Base-by-base conservation (phyloP, 2,797 vertebrate species). In the Okamejei kenojei region DNA sequence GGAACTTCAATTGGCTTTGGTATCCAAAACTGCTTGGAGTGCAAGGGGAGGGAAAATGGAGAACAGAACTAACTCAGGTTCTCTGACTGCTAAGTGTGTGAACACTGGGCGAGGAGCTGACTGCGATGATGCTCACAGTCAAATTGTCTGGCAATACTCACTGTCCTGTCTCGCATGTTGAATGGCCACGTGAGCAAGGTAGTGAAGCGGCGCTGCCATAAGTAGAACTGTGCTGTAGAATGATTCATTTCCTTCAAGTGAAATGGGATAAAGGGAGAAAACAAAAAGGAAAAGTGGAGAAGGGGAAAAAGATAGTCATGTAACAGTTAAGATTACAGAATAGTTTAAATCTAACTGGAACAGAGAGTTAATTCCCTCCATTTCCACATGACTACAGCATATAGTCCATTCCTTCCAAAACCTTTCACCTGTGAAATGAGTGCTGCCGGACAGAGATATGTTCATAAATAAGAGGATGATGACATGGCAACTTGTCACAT, bases 201-300 rank as follows among this genome's bases (percentile, higher is more conserved):
- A 88, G 15, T 88, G 84, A 88, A 88, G 61, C 63, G 61, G 61
- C 19, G 84, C 29, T 88, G 84, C 84, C 84, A 88, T 17, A 88
- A 32, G 84, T 88, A 68, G 84, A 88, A 88, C 84, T 88, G n/a
- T 68, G 35, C 1, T 65, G 84, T 63, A 88, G 84, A 88, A 21
- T 88, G n/a, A 88, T 68, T 88, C 84, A 88, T 35, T 88, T n/a
- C 84, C 84, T 88, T 88, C 63, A 88, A 88, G 84, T 68, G 84
- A 88, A 88, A 88, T 88, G 84, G 84, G 84, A 19, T 88, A 88
- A 88, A 68, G n/a, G 63, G 84, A 68, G 84, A 88, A 68, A 88
- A 35, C 84, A 58, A 88, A 88, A 65, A 88, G 84, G 84, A 88
- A 88, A 88, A 88, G 63, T 68, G n/a, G 84, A 68, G n/a, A 68